Conservation (phyloP, 2,797 vertebrate genomes). For the Leucoraja ocellata region DNA sequence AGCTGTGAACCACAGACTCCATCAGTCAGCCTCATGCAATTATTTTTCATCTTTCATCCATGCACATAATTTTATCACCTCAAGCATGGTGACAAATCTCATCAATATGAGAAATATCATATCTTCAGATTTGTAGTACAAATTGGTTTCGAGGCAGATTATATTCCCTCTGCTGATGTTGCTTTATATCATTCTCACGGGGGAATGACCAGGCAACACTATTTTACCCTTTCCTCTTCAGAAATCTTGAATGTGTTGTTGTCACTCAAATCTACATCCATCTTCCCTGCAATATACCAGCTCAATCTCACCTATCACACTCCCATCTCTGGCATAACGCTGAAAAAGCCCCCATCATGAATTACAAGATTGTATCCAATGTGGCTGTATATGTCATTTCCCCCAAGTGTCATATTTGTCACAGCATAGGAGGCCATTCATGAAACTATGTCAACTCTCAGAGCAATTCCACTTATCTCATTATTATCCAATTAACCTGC, state of each 20-base stretch:
- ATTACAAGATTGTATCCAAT: neutral
- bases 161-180: neutral
- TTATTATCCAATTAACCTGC: too few relatives aligned
- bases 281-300: neutral
- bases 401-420: too few relatives aligned
- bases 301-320: neutral
- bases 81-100: neutral
- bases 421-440: too few relatives aligned
- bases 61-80: neutral
- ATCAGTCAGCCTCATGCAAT: neutral
- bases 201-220: neutral
- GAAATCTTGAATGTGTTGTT: neutral
- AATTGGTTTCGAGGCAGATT: neutral
- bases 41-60: neutral
- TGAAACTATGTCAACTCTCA: too few relatives aligned
- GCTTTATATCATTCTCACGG: neutral
- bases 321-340: neutral
- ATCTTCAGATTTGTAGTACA: neutral
- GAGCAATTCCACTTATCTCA: too few relatives aligned
- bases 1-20: too few relatives aligned
- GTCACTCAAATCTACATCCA: neutral
- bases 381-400: neutral
- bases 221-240: neutral
- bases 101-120: neutral
- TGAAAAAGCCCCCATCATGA: neutral